Conservation (phyloP, 2,113 vertebrate species). For the Pyxicephalus adspersus region DNA sequence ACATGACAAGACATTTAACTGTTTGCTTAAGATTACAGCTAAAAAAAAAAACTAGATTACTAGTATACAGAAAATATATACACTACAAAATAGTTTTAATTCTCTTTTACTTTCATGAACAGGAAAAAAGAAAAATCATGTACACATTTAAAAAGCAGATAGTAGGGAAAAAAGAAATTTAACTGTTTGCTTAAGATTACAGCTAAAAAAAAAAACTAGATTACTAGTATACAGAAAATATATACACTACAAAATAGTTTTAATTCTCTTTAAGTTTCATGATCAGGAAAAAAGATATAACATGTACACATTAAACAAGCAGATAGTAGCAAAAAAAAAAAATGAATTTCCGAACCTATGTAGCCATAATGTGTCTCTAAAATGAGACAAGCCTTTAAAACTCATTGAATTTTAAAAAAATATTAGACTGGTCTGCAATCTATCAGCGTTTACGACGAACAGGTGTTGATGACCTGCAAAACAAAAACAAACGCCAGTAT, state of each 20-base stretch:
- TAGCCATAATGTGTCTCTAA: slow-evolving; percentile 96
- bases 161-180: slow-evolving; percentile 59
- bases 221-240: slow-evolving; percentile 82
- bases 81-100: slow-evolving; percentile 87
- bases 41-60: slow-evolving; percentile 81
- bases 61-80: slow-evolving; percentile 79
- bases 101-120: slow-evolving; percentile 83
- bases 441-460: slow-evolving; percentile 93
- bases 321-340: neutral
- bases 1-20: slow-evolving; percentile 91
- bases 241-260: slow-evolving; percentile 86
- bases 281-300: slow-evolving; percentile 87
- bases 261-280: slow-evolving; percentile 83
- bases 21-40: slow-evolving; percentile 91
- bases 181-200: slow-evolving; percentile 88
- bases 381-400: slow-evolving; percentile 99
- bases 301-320: slow-evolving; percentile 88
- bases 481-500: slow-evolving; percentile 70
- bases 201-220: slow-evolving; percentile 82
- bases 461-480: slow-evolving; percentile 91
- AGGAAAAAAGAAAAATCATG: slow-evolving; percentile 91
- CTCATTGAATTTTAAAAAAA: slow-evolving; percentile 96
- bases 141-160: slow-evolving; percentile 85
- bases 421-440: slow-evolving; percentile 79
- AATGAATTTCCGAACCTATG: slow-evolving; percentile 83